Evolutionary conservation across 2,888 invertebrate species (phyloP).

Genomic region (Hypselothyrea guttata): DNA sequence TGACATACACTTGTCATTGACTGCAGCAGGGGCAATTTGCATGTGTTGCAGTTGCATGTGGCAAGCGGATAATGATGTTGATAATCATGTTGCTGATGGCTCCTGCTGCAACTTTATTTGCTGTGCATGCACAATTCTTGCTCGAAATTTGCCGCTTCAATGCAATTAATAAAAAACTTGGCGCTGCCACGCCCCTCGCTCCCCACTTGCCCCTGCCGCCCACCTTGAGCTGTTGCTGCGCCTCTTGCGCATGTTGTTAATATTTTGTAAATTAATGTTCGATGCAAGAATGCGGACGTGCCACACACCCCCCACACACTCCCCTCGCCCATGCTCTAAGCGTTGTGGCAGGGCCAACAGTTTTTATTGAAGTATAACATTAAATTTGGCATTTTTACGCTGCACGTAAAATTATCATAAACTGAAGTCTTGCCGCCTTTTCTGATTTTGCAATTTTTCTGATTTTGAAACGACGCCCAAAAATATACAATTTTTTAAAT

Average conservation of each 20-base stretch:
- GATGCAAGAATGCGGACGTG: conserved; percentile 74
- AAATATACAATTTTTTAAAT: no score
- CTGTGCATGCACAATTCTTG: conserved; percentile 53
- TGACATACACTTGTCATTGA: conserved; percentile 73
- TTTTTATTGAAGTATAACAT: conserved; percentile 77
- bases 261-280: conserved; percentile 77
- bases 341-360: conserved; percentile 44
- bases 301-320: conserved; percentile 26
- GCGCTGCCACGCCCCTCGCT: conserved; percentile 53
- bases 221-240: neutral
- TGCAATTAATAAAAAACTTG: conserved; percentile 77
- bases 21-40: conserved; percentile 60
- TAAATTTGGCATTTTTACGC: conserved; percentile 71
- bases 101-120: conserved; percentile 63
- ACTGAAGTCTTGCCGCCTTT: no score
- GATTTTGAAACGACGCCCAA: no score
- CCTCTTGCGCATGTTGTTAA: conserved; percentile 62
- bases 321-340: conserved; percentile 25
- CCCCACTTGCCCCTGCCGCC: conserved; percentile 25
- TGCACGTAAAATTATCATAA: conserved; percentile 56
- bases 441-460: conserved; percentile 12
- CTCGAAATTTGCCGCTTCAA: conserved; percentile 66
- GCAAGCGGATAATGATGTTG: conserved; percentile 12
- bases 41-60: conserved; percentile 56
- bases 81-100: conserved; percentile 29